Percentiles rank a stretch among this genome's conserved stretches.
These are phyloP conservation scores for Tipula vernalis DNA, from an alignment of 2,888 invertebrate species.

Conservation along the genomic window DNA sequence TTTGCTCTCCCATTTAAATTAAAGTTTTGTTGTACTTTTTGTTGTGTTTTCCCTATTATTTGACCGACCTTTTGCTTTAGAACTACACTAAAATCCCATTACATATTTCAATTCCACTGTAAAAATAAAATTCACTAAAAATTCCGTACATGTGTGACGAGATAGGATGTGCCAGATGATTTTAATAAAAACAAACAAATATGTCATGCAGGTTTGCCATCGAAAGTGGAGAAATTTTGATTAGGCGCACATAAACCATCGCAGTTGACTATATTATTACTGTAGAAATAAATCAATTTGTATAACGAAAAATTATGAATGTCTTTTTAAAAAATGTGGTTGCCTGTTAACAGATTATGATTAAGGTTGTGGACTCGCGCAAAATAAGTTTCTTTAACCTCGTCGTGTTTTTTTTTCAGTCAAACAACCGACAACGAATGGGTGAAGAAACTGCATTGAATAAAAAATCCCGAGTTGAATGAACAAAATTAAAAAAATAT, in stretches of 20 bases:
- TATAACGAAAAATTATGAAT: background rate
- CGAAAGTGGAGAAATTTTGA: constrained; percentile 5
- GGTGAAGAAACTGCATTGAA: background rate
- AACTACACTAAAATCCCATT: background rate
- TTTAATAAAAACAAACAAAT: background rate
- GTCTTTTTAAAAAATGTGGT: background rate
- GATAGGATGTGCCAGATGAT: background rate
- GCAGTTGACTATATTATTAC: background rate
- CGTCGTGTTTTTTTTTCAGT: background rate
- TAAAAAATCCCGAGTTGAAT: background rate
- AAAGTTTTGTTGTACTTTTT: background rate
- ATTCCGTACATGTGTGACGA: background rate
- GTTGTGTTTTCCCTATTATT: background rate
- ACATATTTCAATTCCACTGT: background rate
- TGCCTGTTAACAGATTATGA: background rate
- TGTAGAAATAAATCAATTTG: background rate
- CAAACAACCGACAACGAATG: background rate
- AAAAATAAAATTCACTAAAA: background rate
- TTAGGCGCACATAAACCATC: background rate
- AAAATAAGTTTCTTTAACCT: constrained; percentile 4
- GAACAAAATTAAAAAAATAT: background rate
- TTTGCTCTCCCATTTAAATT: background rate
- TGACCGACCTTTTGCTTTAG: background rate
- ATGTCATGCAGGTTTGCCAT: constrained; percentile 6
- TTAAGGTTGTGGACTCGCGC: constrained; percentile 10